Evolutionary conservation across 2,113 vertebrate genomes (phyloP), one percentile per base, ranked within the genome.

Genomic region (Pleuronectes platessa): DNA sequence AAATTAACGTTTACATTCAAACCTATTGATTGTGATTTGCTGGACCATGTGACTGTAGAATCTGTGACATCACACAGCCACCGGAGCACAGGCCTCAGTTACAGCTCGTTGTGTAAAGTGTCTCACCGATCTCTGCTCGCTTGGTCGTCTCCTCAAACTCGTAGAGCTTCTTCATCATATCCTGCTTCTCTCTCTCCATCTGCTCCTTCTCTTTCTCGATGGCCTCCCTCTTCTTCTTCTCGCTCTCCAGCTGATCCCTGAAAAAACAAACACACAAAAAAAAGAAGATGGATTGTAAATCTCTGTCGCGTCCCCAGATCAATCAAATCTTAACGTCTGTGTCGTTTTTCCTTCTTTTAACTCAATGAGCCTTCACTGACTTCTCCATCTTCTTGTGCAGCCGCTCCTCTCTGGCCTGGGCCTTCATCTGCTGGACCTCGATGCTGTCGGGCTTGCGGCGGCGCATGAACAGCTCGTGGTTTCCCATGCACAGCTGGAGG

Each of bases 361-460:
- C 40, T 3, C 0, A 0, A 42, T 42, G 40, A 42, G 12, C 40
- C 40, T 42, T 42, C 40, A 42, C 96, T 94, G 91, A 98, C 98
- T 96, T 95, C 90, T 99, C 98, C 90, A 96, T 76, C 61, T 97
- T 95, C 65, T 95, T 98, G 91, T 98, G 96, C 72, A 95, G 95
- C 89, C 97, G 96, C 90, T 98, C 97, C 79, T 98, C 96, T 11
- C 94, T 93, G 66, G 98, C 97, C 92, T 99, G 97, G 4, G 98
- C 96, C 92, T 97, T 99, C 98, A 99, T 99, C 94, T 99, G 98
- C 85, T 99, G 98, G 7, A 99, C 97, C 92, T 99, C 98, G 23
- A 99, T 98, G 89, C 94, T 97, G 92, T 99, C 98, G 0, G 97
- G 87, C 88, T 98, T 98, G 82, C 98, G 92, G 78, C 98, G 96